Evolutionary conservation across 2,113 vertebrate species (phyloP).

Genomic region (Todiramphus chloris): DNA sequence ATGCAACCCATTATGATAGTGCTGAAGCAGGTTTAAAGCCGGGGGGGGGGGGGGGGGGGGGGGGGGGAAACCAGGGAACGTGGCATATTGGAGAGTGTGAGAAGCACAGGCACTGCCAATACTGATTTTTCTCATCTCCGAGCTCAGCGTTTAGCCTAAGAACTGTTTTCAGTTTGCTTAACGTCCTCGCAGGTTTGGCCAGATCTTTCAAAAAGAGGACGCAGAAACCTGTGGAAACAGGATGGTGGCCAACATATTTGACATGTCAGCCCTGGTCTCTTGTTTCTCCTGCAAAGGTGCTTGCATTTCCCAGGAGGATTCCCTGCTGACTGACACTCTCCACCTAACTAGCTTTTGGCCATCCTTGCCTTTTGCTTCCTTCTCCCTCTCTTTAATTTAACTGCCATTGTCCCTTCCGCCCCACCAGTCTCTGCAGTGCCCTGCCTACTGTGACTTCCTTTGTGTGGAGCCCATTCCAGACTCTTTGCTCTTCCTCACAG

Average conservation of each 20-base stretch:
- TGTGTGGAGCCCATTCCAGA: background rate
- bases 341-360: background rate
- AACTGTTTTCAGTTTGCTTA: background rate
- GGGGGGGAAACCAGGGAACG: background rate
- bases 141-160: background rate
- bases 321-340: background rate
- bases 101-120: background rate
- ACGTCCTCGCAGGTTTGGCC: background rate
- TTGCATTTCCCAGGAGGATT: background rate
- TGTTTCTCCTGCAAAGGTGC: background rate
- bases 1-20: background rate
- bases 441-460: background rate
- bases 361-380: background rate
- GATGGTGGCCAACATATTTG: background rate
- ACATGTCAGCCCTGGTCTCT: background rate
- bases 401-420: background rate
- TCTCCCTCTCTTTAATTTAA: background rate
- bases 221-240: background rate
- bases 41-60: background rate
- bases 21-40: constrained; percentile 13
- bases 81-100: background rate
- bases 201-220: background rate
- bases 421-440: background rate
- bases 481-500: background rate
- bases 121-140: background rate